A percentile compares a stretch with the other conserved stretches of the same genome.
These are phyloP conservation scores for Eurosta solidaginis DNA, from an alignment of 1,140 invertebrate species.

Conservation along the genomic window DNA sequence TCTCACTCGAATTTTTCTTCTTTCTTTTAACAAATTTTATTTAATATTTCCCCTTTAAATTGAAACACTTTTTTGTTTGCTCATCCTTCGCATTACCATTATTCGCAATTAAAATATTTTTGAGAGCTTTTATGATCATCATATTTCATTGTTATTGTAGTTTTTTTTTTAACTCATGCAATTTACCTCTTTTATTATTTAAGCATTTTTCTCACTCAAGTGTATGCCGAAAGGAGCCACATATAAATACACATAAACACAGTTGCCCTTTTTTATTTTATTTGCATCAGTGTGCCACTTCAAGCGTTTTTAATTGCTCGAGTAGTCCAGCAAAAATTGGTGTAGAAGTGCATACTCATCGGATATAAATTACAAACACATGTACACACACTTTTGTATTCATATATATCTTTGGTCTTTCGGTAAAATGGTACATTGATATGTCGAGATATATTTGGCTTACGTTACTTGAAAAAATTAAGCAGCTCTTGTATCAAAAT, in stretches of 20 bases:
- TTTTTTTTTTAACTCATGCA: neutral
- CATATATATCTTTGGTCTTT: neutral
- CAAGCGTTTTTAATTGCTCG: slow-evolving; percentile 11
- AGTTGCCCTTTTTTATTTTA: slow-evolving; percentile 16
- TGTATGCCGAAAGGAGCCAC: neutral
- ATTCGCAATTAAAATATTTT: neutral
- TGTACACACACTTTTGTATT: neutral
- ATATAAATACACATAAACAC: neutral
- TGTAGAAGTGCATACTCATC: neutral
- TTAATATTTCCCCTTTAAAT: neutral
- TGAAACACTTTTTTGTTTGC: neutral
- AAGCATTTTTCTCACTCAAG: neutral
- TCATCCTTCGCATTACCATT: neutral
- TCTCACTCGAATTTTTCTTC: no score
- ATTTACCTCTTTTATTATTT: neutral
- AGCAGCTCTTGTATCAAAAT: no score
- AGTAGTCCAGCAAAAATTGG: neutral
- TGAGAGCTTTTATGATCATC: neutral
- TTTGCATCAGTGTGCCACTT: no score
- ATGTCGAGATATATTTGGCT: no score
- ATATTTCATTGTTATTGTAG: neutral
- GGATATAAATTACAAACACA: neutral
- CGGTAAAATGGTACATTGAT: neutral
- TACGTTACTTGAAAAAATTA: no score
- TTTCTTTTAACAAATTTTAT: no score